Base-by-base conservation (phyloP, 2,113 vertebrate genomes). In the Gallinago media region DNA sequence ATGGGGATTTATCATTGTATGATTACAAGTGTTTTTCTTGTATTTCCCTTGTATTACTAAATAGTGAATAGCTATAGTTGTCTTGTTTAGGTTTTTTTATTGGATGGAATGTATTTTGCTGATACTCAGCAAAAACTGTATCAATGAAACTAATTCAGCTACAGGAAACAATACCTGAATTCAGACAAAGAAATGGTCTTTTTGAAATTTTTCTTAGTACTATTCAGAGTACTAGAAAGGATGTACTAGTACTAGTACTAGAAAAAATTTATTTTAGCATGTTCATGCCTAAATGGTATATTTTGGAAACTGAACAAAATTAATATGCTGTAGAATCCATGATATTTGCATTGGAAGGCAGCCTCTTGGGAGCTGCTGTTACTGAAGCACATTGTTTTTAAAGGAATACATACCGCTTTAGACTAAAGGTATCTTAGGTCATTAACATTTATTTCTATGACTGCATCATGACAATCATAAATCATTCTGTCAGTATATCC, bases 131-230 rank as follows among this genome's bases (percentile, higher is more conserved):
- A 92, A 89, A 59, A 85, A 65, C 34, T 29, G 11, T 89, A 46
- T 29, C 23, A 38, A 12, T 29, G 31, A 66, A 82, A 34, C 8
- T 12, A 96, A 80, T 85, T 95, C 56, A 94, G 83, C 70, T 94
- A 34, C 73, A 59, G 44, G n/a, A 86, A 96, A 71, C 54, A 62
- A 56, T 90, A 94, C 54, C 79, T 83, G 84, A 58, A 88, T 89
- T 96, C 80, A 92, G 92, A 92, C 22, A 36, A 85, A 93, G 14
- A 92, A 94, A 89, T 73, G 54, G 36, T 38, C 18, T 62, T 90
- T 95, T 76, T 54, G 38, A 29, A 80, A 52, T 75, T 17, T 23
- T 89, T 87, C 12, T 81, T 27, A 50, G n/a, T 78, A 52, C 27
- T 70, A 31, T 52, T 87, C 67, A 72, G 65, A 17, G 2, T 73